Evolutionary conservation across 2,888 invertebrate species (phyloP).

Genomic region (Polymixis flavicincta): DNA sequence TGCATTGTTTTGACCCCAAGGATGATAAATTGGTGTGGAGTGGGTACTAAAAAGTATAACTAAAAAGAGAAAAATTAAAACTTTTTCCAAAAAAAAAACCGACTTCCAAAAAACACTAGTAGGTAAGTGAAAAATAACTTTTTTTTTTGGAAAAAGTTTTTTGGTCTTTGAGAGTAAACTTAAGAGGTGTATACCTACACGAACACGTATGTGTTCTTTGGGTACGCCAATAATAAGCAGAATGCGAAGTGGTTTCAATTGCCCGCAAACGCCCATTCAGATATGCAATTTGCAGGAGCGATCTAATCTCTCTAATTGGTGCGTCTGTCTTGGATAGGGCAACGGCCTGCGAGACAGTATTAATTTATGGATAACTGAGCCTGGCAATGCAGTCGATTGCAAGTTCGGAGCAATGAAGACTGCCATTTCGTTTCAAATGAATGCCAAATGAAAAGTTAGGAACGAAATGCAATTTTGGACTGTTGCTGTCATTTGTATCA

Average conservation of each 20-base stretch:
- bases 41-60: no score
- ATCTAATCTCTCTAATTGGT: slow-evolving; percentile 40
- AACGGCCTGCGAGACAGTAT: slow-evolving; percentile 37
- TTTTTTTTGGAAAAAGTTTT: no score
- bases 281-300: slow-evolving; percentile 20
- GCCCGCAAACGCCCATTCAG: slow-evolving; percentile 17
- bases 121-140: no score
- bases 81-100: no score
- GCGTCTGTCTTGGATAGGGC: slow-evolving; percentile 30
- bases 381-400: background rate
- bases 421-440: background rate
- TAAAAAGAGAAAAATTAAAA: no score
- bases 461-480: background rate
- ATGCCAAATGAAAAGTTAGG: background rate
- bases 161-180: no score
- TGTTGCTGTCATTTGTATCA: background rate
- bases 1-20: no score
- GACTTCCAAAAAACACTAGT: no score
- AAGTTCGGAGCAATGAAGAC: background rate
- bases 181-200: no score
- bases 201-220: no score
- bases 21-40: no score
- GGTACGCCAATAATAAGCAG: background rate
- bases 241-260: slow-evolving; percentile 23
- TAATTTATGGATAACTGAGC: slow-evolving; percentile 34